Conservation (phyloP, 2,888 invertebrate genomes). For the Pristionchus japonicus region DNA sequence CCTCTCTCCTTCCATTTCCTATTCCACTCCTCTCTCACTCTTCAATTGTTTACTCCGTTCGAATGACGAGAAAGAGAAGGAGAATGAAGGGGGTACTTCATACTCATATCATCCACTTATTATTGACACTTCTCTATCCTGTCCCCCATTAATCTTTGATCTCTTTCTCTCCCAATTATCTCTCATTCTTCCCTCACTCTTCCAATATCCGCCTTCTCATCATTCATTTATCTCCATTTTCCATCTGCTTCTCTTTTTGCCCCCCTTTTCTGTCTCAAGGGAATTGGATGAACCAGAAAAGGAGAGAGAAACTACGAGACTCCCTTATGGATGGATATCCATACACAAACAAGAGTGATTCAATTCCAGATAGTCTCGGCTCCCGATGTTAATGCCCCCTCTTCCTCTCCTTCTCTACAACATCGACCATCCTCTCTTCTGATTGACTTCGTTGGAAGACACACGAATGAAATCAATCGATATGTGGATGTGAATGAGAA, state of each 20-base stretch:
- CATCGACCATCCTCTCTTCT: constrained; percentile 43
- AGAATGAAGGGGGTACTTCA: background rate
- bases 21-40: constrained; percentile 10
- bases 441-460: constrained; percentile 44
- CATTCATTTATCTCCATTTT: constrained; percentile 1
- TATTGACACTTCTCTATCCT: background rate
- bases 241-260: constrained; percentile 37
- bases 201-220: background rate
- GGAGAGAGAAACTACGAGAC: background rate
- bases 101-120: constrained; percentile 16
- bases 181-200: background rate
- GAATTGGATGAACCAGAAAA: background rate
- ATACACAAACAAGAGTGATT: background rate
- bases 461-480: constrained; percentile 27
- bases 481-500: constrained; percentile 74
- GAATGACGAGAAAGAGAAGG: background rate
- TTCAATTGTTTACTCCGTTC: constrained; percentile 35
- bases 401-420: background rate
- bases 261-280: constrained; percentile 13
- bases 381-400: constrained; percentile 51
- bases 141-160: background rate
- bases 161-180: background rate
- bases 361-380: constrained; percentile 54
- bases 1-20: constrained; percentile 20
- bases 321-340: background rate